Evolutionary conservation across 2,113 vertebrate genomes (phyloP).

Genomic region (cat (Felis catus)): F.catus_Fca126_mat1.0 CM031420.1:69779001-69779500

Average conservation of each 20-base stretch:
- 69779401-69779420: not conserved
- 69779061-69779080: slow-evolving; percentile 16
- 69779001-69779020: slow-evolving; percentile 52
- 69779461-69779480: not conserved
- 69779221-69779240: not conserved
- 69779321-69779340: not conserved
- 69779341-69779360: not conserved
- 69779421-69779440: not conserved
- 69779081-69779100: slow-evolving; percentile 38
- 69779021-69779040: slow-evolving; percentile 54
- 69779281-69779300: not conserved
- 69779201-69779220: not conserved
- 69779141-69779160: slow-evolving; percentile 53
- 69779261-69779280: not conserved
- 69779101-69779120: slow-evolving; percentile 54
- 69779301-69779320: not conserved
- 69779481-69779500: not conserved
- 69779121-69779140: slow-evolving; percentile 37
- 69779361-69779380: too few relatives aligned
- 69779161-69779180: slow-evolving; percentile 56
- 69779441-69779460: not conserved
- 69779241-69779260: not conserved
- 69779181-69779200: slow-evolving; percentile 42
- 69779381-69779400: not conserved
- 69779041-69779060: slow-evolving; percentile 42